These are phyloP conservation scores for Lysiphlebus fabarum DNA, from an alignment of 1,140 invertebrate genomes.

Conservation along the genomic window DNA sequence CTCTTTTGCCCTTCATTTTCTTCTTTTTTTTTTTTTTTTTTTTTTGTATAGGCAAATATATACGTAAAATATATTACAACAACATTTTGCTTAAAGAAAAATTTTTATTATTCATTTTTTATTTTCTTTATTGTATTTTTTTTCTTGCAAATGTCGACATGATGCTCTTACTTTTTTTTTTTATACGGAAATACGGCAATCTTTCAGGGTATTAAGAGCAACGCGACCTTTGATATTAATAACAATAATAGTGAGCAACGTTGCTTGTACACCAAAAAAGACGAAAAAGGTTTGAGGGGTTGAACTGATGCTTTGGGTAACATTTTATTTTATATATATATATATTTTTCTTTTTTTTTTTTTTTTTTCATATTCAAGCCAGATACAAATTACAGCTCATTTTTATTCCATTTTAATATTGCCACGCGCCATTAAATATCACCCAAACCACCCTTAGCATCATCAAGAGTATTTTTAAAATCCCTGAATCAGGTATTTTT, in stretches of 20 bases:
- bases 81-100: conserved; percentile 23
- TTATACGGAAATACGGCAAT: conserved; percentile 43
- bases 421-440: conserved; percentile 54
- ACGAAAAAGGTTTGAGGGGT: conserved; percentile 17
- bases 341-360: too few species aligned
- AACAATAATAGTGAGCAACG: conserved; percentile 43
- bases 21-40: background rate
- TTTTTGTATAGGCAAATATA: conserved; percentile 24
- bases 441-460: conserved; percentile 26
- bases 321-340: conserved; percentile 35
- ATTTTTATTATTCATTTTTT: conserved; percentile 15
- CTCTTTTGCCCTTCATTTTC: too few species aligned
- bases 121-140: background rate
- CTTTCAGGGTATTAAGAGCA: conserved; percentile 45
- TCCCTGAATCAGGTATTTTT: conserved; percentile 1
- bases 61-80: conserved; percentile 23
- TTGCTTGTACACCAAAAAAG: conserved; percentile 13
- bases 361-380: too few species aligned
- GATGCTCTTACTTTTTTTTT: conserved; percentile 13
- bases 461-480: conserved; percentile 3
- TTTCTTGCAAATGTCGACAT: conserved; percentile 8
- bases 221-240: conserved; percentile 47
- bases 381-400: conserved; percentile 56
- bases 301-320: conserved; percentile 32
- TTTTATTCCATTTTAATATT: conserved; percentile 58